These are phyloP conservation scores for Urophycis tenuis DNA, from an alignment of 2,797 vertebrate species.

Conservation along the genomic window DNA sequence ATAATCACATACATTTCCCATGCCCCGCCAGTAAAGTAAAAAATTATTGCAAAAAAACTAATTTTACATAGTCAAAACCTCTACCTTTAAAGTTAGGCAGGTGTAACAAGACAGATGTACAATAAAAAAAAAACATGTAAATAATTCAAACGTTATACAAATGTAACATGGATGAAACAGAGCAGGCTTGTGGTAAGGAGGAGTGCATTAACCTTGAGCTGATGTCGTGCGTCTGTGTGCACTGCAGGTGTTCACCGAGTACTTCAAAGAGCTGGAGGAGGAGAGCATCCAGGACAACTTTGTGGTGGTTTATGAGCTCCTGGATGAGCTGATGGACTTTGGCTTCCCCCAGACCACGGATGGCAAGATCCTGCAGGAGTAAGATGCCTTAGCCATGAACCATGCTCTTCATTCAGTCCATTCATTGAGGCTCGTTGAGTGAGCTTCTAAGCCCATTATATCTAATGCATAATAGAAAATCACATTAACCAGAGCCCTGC, in stretches of 20 bases:
- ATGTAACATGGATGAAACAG: not conserved
- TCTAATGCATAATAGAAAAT: not conserved
- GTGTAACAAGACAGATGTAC: not conserved
- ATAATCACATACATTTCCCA: no score
- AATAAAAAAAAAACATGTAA: not conserved
- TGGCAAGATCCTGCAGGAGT: slow-evolving; percentile 95
- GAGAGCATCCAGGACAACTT: slow-evolving; percentile 95
- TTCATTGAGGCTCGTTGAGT: not conserved
- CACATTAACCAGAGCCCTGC: no score
- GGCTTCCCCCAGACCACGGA: slow-evolving; percentile 96
- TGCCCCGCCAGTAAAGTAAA: not conserved
- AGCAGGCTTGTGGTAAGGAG: not conserved
- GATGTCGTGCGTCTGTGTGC: not conserved
- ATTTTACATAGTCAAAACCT: not conserved
- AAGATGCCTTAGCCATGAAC: slow-evolving; percentile 44
- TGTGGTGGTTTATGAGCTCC: slow-evolving; percentile 87
- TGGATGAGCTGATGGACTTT: slow-evolving; percentile 96
- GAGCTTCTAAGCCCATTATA: not conserved
- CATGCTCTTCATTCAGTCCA: not conserved
- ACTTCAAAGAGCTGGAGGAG: slow-evolving; percentile 93
- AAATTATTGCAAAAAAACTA: not conserved
- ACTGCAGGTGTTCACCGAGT: slow-evolving; percentile 85
- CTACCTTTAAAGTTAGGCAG: not conserved
- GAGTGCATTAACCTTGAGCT: not conserved
- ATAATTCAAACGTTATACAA: not conserved